phyloP scores from a whole-genome alignment of 2,797 vertebrate genomes.

The Periophthalmus magnuspinnatus region DNA sequence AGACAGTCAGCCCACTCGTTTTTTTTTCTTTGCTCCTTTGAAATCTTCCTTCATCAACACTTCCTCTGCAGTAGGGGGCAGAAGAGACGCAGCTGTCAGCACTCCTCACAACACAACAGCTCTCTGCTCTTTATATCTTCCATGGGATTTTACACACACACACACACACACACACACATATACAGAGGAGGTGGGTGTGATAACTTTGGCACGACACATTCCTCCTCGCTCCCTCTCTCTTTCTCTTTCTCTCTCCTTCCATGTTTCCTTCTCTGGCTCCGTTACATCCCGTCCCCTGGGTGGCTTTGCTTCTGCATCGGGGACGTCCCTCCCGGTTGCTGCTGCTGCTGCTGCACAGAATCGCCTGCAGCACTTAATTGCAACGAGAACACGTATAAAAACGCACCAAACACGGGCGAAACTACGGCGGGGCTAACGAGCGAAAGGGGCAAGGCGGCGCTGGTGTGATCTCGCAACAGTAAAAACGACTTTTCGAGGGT shows the following conservation, averaged over 20 bases:
- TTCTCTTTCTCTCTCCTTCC: slow-evolving; percentile 19
- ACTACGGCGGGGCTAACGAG: slow-evolving; percentile 65
- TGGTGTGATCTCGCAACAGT: slow-evolving; percentile 32
- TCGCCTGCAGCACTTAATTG: slow-evolving; percentile 64
- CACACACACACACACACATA: slow-evolving; percentile 38
- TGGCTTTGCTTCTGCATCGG: slow-evolving; percentile 35
- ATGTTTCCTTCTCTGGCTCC: slow-evolving; percentile 39
- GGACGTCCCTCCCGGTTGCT: slow-evolving; percentile 55
- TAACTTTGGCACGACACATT: slow-evolving; percentile 47
- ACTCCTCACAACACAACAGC: slow-evolving; percentile 57
- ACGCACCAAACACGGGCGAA: slow-evolving; percentile 47
- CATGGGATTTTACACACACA: slow-evolving; percentile 58
- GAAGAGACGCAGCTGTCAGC: slow-evolving; percentile 70
- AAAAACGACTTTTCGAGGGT: slow-evolving; percentile 28
- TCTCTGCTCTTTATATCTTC: slow-evolving; percentile 55
- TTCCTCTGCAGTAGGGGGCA: slow-evolving; percentile 76
- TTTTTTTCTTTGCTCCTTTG: slow-evolving; percentile 20
- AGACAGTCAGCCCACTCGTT: slow-evolving; percentile 22
- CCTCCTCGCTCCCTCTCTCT: slow-evolving; percentile 11
- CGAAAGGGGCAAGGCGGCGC: slow-evolving; percentile 29
- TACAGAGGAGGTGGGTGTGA: slow-evolving; percentile 58
- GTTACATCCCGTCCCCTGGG: slow-evolving; percentile 48
- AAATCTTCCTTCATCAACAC: slow-evolving; percentile 50
- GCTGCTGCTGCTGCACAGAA: too few relatives aligned
- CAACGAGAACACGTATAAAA: slow-evolving; percentile 49